Percentiles rank a stretch among this genome's conserved stretches.
Conservation (phyloP, 2,797 vertebrate species). For the Graptemys geographica region DNA sequence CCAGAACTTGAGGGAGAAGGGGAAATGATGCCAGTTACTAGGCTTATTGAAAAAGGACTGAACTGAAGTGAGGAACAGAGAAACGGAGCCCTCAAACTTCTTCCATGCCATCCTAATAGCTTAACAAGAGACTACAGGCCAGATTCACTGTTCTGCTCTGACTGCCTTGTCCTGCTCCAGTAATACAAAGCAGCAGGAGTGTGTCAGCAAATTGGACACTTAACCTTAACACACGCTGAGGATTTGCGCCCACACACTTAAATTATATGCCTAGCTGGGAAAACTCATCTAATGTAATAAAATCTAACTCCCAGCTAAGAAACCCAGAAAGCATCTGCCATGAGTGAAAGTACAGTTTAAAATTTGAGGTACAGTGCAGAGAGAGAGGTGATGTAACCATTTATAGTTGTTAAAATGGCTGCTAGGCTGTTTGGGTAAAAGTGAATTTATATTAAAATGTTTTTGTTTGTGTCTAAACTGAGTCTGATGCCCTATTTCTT, state of each 20-base stretch:
- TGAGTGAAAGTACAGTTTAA: not conserved
- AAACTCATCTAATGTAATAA: not conserved
- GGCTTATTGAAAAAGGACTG: not conserved
- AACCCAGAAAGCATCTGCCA: not conserved
- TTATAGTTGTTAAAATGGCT: not conserved
- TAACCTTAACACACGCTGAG: accelerated
- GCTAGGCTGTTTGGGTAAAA: accelerated
- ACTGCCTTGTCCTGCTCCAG: not conserved
- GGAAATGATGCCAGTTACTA: not conserved
- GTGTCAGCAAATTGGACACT: accelerated
- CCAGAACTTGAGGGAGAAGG: not conserved
- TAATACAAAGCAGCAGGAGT: not conserved
- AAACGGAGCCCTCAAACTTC: not conserved
- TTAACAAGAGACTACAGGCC: not conserved
- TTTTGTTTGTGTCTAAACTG: not conserved
- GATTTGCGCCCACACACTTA: not conserved
- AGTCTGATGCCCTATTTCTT: not conserved
- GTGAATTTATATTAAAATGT: not conserved
- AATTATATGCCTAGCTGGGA: not conserved
- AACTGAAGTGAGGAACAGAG: not conserved
- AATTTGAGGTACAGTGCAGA: accelerated
- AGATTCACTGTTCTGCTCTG: not conserved
- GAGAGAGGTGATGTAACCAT: not conserved
- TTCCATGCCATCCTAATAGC: not conserved
- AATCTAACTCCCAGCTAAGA: not conserved